Evolutionary conservation across 53 echinoderm and acorn worm species (phyloP).

Genomic region (Pentamera pediparva): DNA sequence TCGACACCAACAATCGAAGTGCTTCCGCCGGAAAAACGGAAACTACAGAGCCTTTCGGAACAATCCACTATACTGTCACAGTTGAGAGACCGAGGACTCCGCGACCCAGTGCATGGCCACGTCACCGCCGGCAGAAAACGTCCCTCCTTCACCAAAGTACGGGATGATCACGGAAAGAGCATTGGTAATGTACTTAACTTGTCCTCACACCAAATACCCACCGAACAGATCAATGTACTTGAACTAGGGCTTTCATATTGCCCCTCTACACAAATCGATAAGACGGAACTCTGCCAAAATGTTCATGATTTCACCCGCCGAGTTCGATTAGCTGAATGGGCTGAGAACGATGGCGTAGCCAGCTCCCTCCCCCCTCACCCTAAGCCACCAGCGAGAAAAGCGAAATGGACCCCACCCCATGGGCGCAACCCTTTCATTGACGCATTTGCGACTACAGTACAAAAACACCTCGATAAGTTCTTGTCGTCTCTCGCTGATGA

Average conservation of each 20-base stretch:
- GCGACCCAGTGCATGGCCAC: background rate
- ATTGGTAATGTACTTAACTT: background rate
- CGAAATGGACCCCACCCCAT: background rate
- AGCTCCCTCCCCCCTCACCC: background rate
- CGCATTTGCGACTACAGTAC: background rate
- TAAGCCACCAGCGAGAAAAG: background rate
- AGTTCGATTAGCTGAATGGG: background rate
- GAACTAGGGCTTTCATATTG: background rate
- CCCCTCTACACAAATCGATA: background rate
- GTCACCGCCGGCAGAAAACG: background rate
- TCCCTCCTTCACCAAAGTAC: background rate
- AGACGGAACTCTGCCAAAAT: background rate
- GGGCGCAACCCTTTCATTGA: background rate
- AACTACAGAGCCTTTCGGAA: background rate
- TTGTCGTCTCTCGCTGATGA: background rate
- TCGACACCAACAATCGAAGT: background rate
- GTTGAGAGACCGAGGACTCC: background rate
- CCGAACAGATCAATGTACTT: background rate
- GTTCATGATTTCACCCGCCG: background rate
- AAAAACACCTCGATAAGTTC: background rate
- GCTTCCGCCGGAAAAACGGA: background rate
- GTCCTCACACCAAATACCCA: background rate
- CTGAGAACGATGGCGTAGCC: background rate
- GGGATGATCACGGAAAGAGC: too few species aligned
- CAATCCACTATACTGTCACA: background rate